Evolutionary conservation across 2,888 invertebrate species (phyloP).

Genomic region (Cotesia congregata): DNA sequence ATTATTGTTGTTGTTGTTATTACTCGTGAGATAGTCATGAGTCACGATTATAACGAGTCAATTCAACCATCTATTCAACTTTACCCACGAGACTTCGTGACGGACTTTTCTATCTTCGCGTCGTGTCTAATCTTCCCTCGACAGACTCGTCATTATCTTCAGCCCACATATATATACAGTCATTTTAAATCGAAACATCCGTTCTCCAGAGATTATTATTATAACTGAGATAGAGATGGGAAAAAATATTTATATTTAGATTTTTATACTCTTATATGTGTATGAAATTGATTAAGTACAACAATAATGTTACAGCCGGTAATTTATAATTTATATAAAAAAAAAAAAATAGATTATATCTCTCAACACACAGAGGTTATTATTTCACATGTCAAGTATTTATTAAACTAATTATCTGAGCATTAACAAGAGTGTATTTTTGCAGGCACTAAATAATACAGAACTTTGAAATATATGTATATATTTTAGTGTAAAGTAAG

Average conservation of each 20-base stretch:
- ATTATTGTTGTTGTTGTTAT: background rate
- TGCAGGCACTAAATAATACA: background rate
- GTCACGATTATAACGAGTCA: slow-evolving; percentile 51
- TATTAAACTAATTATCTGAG: background rate
- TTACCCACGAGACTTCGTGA: slow-evolving; percentile 30
- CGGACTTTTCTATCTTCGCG: slow-evolving; percentile 28
- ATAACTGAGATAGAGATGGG: slow-evolving; percentile 11
- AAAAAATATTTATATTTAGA: slow-evolving; percentile 7
- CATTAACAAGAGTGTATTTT: background rate
- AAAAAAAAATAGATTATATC: too few species aligned
- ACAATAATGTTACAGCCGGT: background rate
- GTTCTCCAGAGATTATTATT: background rate
- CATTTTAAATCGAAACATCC: slow-evolving; percentile 29
- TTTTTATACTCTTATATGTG: background rate
- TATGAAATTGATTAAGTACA: background rate
- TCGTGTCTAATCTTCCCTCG: slow-evolving; percentile 25
- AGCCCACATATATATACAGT: slow-evolving; percentile 17
- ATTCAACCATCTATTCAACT: slow-evolving; percentile 34
- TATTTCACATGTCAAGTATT: background rate
- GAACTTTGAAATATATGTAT: too few species aligned
- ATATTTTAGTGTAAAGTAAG: background rate
- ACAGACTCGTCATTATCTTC: slow-evolving; percentile 35
- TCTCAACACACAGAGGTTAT: background rate
- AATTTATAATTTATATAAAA: background rate
- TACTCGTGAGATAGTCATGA: slow-evolving; percentile 44